Evolutionary conservation across 1,140 invertebrate genomes (phyloP), one percentile per base, ranked within the genome.

Genomic region (Lucilia cuprina): DNA sequence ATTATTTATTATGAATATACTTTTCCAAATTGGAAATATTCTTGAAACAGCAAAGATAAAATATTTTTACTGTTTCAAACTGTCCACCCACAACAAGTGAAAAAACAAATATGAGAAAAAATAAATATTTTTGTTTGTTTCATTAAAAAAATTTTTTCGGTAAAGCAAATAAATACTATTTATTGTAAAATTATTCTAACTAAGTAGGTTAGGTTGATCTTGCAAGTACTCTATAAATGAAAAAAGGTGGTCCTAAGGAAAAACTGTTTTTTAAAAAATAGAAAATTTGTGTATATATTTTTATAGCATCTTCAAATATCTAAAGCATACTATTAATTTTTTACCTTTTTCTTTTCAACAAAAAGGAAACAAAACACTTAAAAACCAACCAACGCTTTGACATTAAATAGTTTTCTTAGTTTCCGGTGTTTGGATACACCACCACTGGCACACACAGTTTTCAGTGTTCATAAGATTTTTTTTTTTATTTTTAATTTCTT

Each of bases 51-150:
- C 25, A 70, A 70, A 70, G n/a, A n/a, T 21, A 25, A 70, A 70
- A 25, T 5, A 21, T 70, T 70, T 70, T 70, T 70, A 0, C 19
- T 21, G 10, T 70, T 70, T 70, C 19, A 70, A 25, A 70, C 65
- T 70, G 65, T 70, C 65, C 65, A 70, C 65, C 60, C 65, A 70
- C 65, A 70, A 60, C 14, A 60, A 17, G n/a, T 60, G 14, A 60
- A 17, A 60, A 60, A 60, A 60, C 1, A 60, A 60, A 60, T 17
- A 60, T 7, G 7, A 25, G 25, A 70, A 4, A 70, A 70, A 70
- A 70, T 70, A 70, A 21, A 70, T 25, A 70, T 21, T 70, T 70
- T 70, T 70, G n/a, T 70, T 25, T 70, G 65, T 70, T 70, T 70
- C 9, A 70, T 19, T 70, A 5, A 19, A 8, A 5, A 70, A 70